Evolutionary conservation across 2,797 vertebrate species (phyloP).

Genomic region (Propithecus perrieri): DNA sequence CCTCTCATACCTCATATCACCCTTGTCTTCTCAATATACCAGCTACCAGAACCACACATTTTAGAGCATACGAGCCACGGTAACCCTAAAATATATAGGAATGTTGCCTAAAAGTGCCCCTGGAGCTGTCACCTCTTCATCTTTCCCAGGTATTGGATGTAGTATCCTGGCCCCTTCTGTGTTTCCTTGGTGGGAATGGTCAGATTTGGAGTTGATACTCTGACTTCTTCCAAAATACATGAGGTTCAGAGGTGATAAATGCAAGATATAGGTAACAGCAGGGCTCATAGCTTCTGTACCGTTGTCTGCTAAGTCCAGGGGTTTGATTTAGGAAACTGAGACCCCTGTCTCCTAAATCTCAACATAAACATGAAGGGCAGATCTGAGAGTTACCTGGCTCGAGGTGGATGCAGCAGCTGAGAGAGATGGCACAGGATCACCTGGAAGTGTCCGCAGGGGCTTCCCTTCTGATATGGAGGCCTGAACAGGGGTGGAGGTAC

Average conservation of each 20-base stretch:
- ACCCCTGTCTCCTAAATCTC: slow-evolving; percentile 78
- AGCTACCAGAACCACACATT: neutral
- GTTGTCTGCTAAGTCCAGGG: neutral
- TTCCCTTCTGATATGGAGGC: slow-evolving; percentile 88
- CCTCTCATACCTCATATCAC: neutral
- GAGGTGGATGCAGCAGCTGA: slow-evolving; percentile 77
- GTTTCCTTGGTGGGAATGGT: neutral
- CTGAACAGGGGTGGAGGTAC: slow-evolving; percentile 81
- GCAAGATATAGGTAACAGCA: neutral
- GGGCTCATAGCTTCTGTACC: neutral
- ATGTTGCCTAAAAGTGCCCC: neutral
- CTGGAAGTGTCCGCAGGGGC: slow-evolving; percentile 83
- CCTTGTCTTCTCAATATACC: neutral
- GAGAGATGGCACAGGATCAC: slow-evolving; percentile 75
- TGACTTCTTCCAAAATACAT: slow-evolving; percentile 28
- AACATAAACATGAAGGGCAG: slow-evolving; percentile 39
- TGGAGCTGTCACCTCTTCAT: neutral
- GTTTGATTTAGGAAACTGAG: neutral
- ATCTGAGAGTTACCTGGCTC: slow-evolving; percentile 80
- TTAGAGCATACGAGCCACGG: neutral
- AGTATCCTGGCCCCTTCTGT: neutral
- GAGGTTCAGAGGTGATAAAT: neutral
- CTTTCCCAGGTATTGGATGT: neutral
- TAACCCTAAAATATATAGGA: neutral
- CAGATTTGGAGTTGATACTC: neutral